Conservation (phyloP, 1,140 invertebrate species). For the Zaprionus kolodkinae region DNA sequence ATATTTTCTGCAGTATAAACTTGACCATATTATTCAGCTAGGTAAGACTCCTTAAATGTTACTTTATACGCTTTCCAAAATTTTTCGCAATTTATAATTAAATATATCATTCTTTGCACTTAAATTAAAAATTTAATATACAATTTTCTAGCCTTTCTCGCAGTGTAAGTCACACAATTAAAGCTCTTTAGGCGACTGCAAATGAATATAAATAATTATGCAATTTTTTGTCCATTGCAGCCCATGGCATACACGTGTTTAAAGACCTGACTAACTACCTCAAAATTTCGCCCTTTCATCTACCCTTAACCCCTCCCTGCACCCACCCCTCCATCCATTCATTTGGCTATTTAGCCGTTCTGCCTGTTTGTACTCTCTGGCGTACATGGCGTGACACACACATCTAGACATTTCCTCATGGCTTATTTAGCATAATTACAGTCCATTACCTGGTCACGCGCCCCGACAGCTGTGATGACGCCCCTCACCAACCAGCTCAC, state of each 20-base stretch:
- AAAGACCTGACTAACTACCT: constrained; percentile 4
- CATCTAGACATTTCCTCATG: constrained; percentile 62
- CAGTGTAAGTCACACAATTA: neutral
- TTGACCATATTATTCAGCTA: too few relatives aligned
- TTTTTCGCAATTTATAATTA: too few relatives aligned
- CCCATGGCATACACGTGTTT: constrained; percentile 1
- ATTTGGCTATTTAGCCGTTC: constrained; percentile 16
- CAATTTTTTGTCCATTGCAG: neutral
- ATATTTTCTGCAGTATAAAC: too few relatives aligned
- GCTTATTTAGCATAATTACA: constrained; percentile 81
- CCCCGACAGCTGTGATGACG: constrained; percentile 14
- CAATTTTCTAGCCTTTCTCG: neutral
- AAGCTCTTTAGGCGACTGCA: neutral
- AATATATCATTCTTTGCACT: too few relatives aligned
- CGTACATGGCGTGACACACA: constrained; percentile 38
- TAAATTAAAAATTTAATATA: too few relatives aligned
- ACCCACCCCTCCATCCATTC: neutral
- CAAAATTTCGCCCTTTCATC: neutral
- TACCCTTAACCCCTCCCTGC: neutral
- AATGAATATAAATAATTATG: neutral
- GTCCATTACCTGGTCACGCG: constrained; percentile 80
- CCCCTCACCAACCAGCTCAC: neutral
- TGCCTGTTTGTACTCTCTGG: neutral
- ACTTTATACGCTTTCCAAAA: neutral
- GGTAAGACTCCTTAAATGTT: neutral